Evolutionary conservation across 1,140 invertebrate species (phyloP).

Genomic region (Trichonephila clavata): DNA sequence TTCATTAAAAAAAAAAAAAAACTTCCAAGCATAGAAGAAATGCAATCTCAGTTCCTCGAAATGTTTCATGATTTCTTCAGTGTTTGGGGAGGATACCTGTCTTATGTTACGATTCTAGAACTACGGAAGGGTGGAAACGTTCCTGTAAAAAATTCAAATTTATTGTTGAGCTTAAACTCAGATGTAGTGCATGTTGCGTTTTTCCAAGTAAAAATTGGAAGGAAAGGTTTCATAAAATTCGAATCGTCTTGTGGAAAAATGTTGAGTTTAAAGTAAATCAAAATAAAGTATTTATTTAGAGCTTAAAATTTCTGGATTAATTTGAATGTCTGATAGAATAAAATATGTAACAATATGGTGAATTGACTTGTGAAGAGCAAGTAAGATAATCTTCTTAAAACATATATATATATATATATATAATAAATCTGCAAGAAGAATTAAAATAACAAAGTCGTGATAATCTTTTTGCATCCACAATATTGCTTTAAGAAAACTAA

Average conservation of each 20-base stretch:
- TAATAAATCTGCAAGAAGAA: too few species aligned
- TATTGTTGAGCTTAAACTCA: slow-evolving; percentile 6
- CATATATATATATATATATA: too few species aligned
- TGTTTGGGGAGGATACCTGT: slow-evolving; percentile 4
- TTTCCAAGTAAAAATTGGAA: not conserved
- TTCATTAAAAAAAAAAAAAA: not conserved
- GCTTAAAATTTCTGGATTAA: too few species aligned
- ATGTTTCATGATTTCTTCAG: not conserved
- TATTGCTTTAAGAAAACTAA: too few species aligned
- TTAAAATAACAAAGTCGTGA: too few species aligned
- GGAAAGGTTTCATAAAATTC: not conserved
- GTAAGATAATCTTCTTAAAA: too few species aligned
- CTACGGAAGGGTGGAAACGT: not conserved
- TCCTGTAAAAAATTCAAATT: slow-evolving; percentile 6
- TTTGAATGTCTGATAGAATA: too few species aligned
- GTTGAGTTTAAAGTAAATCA: too few species aligned
- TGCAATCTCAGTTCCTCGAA: not conserved
- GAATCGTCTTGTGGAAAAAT: not conserved
- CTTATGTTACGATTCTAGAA: slow-evolving; percentile 3
- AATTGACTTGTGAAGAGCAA: too few species aligned
- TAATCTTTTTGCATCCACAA: too few species aligned
- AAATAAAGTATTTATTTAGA: too few species aligned
- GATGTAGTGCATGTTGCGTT: not conserved
- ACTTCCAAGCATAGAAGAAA: not conserved
- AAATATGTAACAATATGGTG: too few species aligned